Evolutionary conservation across 1,140 invertebrate genomes (phyloP).

Genomic region (Lepidurus apus): DNA sequence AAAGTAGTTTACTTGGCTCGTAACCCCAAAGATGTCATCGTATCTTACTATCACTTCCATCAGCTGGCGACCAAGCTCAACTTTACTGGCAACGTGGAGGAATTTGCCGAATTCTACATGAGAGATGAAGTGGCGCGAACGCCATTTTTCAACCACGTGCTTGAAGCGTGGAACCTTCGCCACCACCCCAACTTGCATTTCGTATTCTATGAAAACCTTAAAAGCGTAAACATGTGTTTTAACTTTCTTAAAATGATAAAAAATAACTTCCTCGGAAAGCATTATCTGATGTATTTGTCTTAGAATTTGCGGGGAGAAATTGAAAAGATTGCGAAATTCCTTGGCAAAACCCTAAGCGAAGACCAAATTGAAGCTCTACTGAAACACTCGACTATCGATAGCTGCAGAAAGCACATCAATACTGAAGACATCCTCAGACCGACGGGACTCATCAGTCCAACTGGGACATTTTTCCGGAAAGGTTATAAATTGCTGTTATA

Average conservation of each 20-base stretch:
- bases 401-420: conserved; percentile 45
- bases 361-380: conserved; percentile 59
- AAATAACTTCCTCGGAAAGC: background rate
- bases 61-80: conserved; percentile 54
- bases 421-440: conserved; percentile 9
- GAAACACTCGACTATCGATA: conserved; percentile 69
- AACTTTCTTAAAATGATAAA: background rate
- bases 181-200: conserved; percentile 37
- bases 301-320: conserved; percentile 58
- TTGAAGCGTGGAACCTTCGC: conserved; percentile 35
- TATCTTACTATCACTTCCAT: conserved; percentile 86
- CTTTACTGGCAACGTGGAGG: conserved; percentile 44
- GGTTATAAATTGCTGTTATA: conserved; percentile 9
- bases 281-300: conserved; percentile 26
- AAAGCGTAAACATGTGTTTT: conserved; percentile 12
- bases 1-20: conserved; percentile 77
- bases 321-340: conserved; percentile 62
- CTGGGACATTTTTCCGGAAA: conserved; percentile 32
- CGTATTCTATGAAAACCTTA: conserved; percentile 36
- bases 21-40: conserved; percentile 89
- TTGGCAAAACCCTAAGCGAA: conserved; percentile 60
- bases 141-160: conserved; percentile 34
- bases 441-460: conserved; percentile 2
- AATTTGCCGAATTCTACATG: conserved; percentile 34
- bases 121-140: conserved; percentile 29